phyloP scores from a whole-genome alignment of 2,888 invertebrate genomes.

The Drosophila planitibia region DNA sequence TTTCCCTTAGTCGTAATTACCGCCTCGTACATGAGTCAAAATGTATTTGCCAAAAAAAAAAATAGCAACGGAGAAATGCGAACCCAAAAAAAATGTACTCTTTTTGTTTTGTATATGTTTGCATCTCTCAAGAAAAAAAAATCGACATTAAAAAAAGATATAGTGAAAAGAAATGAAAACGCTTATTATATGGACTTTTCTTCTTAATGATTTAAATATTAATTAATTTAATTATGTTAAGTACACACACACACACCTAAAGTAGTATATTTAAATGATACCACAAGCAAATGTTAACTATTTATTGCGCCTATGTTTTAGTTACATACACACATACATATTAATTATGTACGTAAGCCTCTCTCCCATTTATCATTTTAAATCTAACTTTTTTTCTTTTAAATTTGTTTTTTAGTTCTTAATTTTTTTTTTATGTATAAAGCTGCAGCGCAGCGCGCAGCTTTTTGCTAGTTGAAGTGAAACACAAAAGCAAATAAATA shows the following conservation, averaged over 20 bases:
- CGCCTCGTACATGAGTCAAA: constrained; percentile 18
- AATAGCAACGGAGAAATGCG: background rate
- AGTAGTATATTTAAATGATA: constrained; percentile 8
- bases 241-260: constrained; percentile 15
- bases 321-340: constrained; percentile 14
- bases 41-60: constrained; percentile 5
- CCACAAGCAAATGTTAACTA: constrained; percentile 39
- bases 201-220: constrained; percentile 62
- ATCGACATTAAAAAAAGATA: constrained; percentile 25
- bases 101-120: background rate
- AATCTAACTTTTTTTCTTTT: background rate
- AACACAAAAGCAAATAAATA: background rate
- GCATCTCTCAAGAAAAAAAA: background rate
- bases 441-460: constrained; percentile 48
- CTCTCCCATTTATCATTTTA: background rate
- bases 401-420: constrained; percentile 7
- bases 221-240: constrained; percentile 58
- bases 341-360: constrained; percentile 20
- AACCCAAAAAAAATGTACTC: background rate
- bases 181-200: constrained; percentile 73
- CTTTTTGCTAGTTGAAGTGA: constrained; percentile 9
- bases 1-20: constrained; percentile 10
- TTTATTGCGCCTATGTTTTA: constrained; percentile 37
- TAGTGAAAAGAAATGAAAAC: constrained; percentile 72
- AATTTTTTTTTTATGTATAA: constrained; percentile 9